Base-by-base conservation (phyloP, 2,113 vertebrate species). In the Alosa alosa region DNA sequence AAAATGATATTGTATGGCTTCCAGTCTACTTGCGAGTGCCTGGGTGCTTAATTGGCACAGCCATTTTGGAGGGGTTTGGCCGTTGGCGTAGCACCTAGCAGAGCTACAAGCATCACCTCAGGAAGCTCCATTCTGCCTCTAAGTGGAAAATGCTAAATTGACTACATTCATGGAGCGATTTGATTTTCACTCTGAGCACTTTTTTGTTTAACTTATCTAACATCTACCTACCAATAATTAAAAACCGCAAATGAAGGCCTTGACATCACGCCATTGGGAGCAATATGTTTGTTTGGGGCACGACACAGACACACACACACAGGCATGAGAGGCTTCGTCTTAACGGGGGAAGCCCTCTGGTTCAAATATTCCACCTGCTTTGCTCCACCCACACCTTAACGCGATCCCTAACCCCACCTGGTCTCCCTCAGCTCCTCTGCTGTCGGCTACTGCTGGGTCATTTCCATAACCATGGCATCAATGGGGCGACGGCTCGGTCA, bases 1-100 rank as follows among this genome's bases (percentile, higher is more conserved):
- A 92, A 91, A 90, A 85, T 88, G 88, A 93, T 89, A 90, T 86
- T 90, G 87, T 87, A 72, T 85, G 75, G 68, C 86, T 89, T 88
- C 45, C 60, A 47, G 86, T 91, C 84, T 89, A 52, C 88, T 81
- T 88, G 81, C 13, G 8, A 87, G 89, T 87, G 52, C 82, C 85
- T 84, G 83, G 86, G 86, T 83, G 25, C 88, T n/a, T n/a, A n/a
- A n/a, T n/a, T 87, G 82, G 84, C 31, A 52, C 83, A 49, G 84
- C 46, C 81, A 86, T 86, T 89, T 86, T 81, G 36, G 22, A 49
- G 25, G 52, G 36, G 22, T 78, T 36, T 39, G 6, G 72, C 31
- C 47, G 25, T 81, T 81, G 57, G 72, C 31, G 4, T 41, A 78
- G 72, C 72, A 5, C 31, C 36, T 13, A 4, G 72, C 72, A 78